These are phyloP conservation scores for Oceanodroma tethys DNA, from an alignment of 2,113 vertebrate species.

Conservation along the genomic window DNA sequence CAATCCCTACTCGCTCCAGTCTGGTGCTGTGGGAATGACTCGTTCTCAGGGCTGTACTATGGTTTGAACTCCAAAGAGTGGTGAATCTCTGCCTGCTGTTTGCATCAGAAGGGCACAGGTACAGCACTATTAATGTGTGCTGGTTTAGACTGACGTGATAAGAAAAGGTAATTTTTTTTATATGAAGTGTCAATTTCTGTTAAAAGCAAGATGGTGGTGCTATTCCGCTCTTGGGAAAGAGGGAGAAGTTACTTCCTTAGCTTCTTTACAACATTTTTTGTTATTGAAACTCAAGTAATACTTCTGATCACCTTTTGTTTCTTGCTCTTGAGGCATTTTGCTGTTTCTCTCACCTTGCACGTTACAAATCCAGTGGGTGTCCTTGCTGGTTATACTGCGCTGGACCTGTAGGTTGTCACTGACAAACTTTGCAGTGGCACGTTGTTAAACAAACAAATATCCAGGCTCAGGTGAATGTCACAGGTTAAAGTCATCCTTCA, in stretches of 20 bases:
- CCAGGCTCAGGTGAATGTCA: background rate
- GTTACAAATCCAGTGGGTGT: accelerated
- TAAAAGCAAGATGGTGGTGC: background rate
- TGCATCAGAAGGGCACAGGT: accelerated
- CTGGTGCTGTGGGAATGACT: background rate
- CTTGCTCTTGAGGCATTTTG: background rate
- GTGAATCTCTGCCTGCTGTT: background rate
- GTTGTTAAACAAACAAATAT: background rate
- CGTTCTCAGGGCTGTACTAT: background rate
- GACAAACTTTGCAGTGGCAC: background rate
- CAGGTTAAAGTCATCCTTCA: background rate
- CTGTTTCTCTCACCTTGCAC: background rate
- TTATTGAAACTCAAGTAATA: background rate
- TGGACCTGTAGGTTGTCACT: background rate
- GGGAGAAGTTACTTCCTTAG: background rate
- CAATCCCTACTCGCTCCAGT: background rate
- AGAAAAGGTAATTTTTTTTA: background rate
- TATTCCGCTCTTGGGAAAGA: background rate
- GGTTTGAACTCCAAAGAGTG: accelerated
- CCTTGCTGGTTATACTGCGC: background rate
- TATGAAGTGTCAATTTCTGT: background rate
- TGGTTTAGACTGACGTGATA: background rate
- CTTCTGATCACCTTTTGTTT: background rate
- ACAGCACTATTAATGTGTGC: accelerated
- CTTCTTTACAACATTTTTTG: background rate